A percentile compares a stretch with the other conserved stretches of the same genome.
phyloP scores from a whole-genome alignment of 2,113 vertebrate species.

The Gallinago media region DNA sequence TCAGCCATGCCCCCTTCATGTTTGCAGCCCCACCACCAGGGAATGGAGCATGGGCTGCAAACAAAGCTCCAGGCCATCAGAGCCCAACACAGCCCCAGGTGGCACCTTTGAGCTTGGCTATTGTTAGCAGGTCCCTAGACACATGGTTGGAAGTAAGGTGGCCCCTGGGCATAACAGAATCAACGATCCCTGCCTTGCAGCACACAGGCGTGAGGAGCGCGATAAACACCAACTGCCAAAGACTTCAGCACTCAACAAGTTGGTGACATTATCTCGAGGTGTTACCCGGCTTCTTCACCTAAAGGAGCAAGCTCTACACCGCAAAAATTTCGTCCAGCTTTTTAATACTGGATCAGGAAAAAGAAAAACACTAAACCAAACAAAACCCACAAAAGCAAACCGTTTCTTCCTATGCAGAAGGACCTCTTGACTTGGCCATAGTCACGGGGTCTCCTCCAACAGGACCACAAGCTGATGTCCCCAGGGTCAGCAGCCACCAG shows the following conservation, averaged over 20 bases:
- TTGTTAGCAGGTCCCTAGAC: not conserved
- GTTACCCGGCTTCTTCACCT: not conserved
- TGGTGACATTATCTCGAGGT: not conserved
- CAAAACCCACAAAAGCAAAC: not conserved
- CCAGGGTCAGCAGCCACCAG: not conserved
- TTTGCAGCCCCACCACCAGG: not conserved
- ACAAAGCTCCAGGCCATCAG: not conserved
- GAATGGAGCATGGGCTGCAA: not conserved
- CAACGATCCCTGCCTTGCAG: not conserved
- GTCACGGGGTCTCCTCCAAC: not conserved
- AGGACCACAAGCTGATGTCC: not conserved
- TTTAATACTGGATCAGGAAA: not conserved
- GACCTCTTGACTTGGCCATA: not conserved
- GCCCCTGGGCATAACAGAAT: not conserved
- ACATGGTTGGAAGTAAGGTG: rapidly evolving
- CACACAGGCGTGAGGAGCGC: not conserved
- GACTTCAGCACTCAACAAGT: not conserved
- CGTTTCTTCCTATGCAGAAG: not conserved
- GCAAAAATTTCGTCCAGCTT: not conserved
- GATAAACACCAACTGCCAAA: not conserved
- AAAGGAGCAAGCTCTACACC: not conserved
- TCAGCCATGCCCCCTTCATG: rapidly evolving
- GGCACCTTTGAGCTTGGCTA: not conserved
- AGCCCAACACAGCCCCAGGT: not conserved
- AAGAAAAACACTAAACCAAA: not conserved